Evolutionary conservation across 1,140 invertebrate genomes (phyloP).

Genomic region (Drosophila saltans): DNA sequence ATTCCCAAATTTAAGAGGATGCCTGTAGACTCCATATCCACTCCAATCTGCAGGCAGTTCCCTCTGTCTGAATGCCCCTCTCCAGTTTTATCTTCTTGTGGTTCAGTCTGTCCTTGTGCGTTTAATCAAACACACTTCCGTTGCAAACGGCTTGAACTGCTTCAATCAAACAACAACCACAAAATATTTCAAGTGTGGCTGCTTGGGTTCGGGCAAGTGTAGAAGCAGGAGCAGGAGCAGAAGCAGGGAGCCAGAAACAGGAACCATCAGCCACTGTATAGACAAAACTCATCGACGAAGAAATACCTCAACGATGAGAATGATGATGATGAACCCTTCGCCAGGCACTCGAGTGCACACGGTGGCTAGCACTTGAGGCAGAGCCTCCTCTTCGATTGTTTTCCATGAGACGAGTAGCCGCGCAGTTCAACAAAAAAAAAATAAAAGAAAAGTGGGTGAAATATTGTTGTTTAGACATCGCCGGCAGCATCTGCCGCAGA

Average conservation of each 20-base stretch:
- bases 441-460: conserved; percentile 66
- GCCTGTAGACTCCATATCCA: background rate
- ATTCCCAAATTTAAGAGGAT: background rate
- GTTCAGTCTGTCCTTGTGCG: conserved; percentile 60
- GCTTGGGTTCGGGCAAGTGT: conserved; percentile 31
- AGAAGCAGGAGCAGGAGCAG: conserved; percentile 5
- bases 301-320: conserved; percentile 63
- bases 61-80: conserved; percentile 7
- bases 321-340: conserved; percentile 71
- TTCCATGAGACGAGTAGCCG: conserved; percentile 43
- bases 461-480: conserved; percentile 52
- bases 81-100: conserved; percentile 29
- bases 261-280: conserved; percentile 28
- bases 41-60: conserved; percentile 10
- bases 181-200: conserved; percentile 75
- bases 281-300: conserved; percentile 75
- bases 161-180: conserved; percentile 81
- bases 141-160: conserved; percentile 77
- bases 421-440: conserved; percentile 42
- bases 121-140: conserved; percentile 81
- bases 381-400: conserved; percentile 46
- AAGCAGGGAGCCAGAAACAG: background rate
- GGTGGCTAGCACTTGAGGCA: conserved; percentile 59
- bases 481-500: background rate
- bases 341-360: conserved; percentile 63